These are phyloP conservation scores for Nothoprocta perdicaria DNA, from an alignment of 2,113 vertebrate species.

Conservation along the genomic window DNA sequence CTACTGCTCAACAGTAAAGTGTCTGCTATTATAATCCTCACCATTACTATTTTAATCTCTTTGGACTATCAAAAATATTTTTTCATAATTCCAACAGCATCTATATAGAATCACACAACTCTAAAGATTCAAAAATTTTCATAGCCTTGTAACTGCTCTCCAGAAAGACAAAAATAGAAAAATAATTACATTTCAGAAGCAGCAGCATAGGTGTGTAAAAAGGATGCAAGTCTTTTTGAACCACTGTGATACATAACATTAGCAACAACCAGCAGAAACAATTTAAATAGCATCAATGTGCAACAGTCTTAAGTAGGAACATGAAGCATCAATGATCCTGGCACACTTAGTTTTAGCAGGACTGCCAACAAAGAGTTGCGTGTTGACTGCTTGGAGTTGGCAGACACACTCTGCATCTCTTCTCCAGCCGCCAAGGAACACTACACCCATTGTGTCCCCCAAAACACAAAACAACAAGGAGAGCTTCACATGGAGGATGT, in stretches of 20 bases:
- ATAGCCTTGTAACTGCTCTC: not conserved
- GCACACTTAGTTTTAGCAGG: not conserved
- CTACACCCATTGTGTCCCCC: slow-evolving; percentile 33
- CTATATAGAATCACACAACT: not conserved
- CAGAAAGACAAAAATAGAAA: not conserved
- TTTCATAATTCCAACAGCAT: not conserved
- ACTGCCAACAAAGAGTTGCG: slow-evolving; percentile 49
- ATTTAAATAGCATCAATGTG: not conserved
- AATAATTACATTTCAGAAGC: not conserved
- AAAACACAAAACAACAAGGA: slow-evolving; percentile 18
- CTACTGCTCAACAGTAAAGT: not conserved
- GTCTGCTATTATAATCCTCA: not conserved
- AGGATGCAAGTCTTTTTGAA: not conserved
- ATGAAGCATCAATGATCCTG: not conserved
- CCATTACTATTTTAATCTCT: not conserved
- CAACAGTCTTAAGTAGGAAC: not conserved
- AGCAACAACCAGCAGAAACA: not conserved
- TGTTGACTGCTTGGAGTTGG: slow-evolving; percentile 28
- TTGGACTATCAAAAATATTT: not conserved
- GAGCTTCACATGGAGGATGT: not conserved
- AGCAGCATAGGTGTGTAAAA: not conserved
- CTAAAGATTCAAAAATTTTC: not conserved
- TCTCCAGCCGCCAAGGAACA: slow-evolving; percentile 30
- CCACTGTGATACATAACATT: not conserved
- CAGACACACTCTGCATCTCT: slow-evolving; percentile 54